Percentiles rank a stretch among this genome's conserved stretches.
Evolutionary conservation across 2,797 vertebrate species (phyloP).

Genomic region (Leptoclinus maculatus): DNA sequence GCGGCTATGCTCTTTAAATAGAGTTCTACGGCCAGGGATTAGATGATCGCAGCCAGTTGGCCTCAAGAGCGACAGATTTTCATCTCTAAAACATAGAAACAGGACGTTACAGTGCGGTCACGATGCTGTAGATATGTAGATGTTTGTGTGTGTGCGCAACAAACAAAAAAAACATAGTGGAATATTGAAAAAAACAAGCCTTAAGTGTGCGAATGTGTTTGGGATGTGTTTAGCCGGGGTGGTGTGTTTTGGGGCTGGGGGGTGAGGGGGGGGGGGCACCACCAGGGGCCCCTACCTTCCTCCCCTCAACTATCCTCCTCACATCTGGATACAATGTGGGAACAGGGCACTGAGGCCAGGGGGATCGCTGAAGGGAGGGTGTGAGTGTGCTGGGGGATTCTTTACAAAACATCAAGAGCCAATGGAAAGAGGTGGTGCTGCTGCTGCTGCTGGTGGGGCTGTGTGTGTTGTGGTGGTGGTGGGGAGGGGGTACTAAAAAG

Average conservation of each 20-base stretch:
- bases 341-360: slow-evolving; percentile 65
- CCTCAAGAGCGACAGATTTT: slow-evolving; percentile 60
- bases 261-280: slow-evolving; percentile 3
- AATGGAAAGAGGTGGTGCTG: slow-evolving; percentile 51
- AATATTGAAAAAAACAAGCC: slow-evolving; percentile 5
- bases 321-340: slow-evolving; percentile 84
- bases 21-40: slow-evolving; percentile 74
- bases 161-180: neutral
- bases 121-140: neutral
- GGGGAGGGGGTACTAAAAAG: slow-evolving; percentile 51
- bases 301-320: slow-evolving; percentile 66
- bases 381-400: slow-evolving; percentile 64
- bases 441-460: slow-evolving; percentile 41
- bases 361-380: slow-evolving; percentile 66
- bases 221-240: slow-evolving; percentile 34
- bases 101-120: neutral
- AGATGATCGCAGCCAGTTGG: slow-evolving; percentile 65
- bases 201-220: neutral
- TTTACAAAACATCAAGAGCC: slow-evolving; percentile 76
- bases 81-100: slow-evolving; percentile 21
- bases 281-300: slow-evolving; percentile 54
- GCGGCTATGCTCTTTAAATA: slow-evolving; percentile 75
- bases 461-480: slow-evolving; percentile 49
- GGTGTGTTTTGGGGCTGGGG: neutral
- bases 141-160: neutral